Base-by-base conservation (phyloP, 2,888 invertebrate genomes). In the Pollenia labialis region DNA sequence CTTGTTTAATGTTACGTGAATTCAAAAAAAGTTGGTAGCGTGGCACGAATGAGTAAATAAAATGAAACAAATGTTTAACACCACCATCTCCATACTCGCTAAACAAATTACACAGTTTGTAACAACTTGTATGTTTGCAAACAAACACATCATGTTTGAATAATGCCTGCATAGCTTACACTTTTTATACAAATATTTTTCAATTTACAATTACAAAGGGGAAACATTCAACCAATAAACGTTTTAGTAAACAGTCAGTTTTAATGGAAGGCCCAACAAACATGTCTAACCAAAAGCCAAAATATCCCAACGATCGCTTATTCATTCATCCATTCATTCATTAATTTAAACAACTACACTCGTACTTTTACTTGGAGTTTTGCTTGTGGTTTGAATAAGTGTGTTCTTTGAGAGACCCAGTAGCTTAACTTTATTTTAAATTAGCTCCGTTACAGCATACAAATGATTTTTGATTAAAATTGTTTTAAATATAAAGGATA, bases 171-270 rank as follows among this genome's bases (percentile, higher is more conserved):
- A 40, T 52, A 52, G 4, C 14, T n/a, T 42, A 54, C 18, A 54
- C 18, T 32, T 52, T 23, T 18, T 42, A 52, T 46, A 54, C 52
- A 14, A 71, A 40, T 71, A 71, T 44, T 44, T 76, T 64, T 76
- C 64, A 76, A 76, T 76, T 76, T 52, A 23, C 42, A 62, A 76
- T 64, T 12, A 54, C 42, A 75, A 75, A 52, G 52, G 62, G 16
- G 18, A 64, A 52, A 44, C 58, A 60, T 62, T 44, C n/a, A 52
- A 83, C 66, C 71, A 79, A 11, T 23, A 62, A 82, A 77, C 40
- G 58, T 58, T 72, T 64, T 66, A 46, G 18, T 18, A 71, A 83
- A 50, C 56, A 23, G 52, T 54, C 52, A 42, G 23, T 62, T 79
- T 79, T 69, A 69, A 79, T 60, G 42, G 42, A 42, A 40, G 14